Conservation (phyloP, 2,888 invertebrate genomes). For the Meliscaeva auricollis region DNA sequence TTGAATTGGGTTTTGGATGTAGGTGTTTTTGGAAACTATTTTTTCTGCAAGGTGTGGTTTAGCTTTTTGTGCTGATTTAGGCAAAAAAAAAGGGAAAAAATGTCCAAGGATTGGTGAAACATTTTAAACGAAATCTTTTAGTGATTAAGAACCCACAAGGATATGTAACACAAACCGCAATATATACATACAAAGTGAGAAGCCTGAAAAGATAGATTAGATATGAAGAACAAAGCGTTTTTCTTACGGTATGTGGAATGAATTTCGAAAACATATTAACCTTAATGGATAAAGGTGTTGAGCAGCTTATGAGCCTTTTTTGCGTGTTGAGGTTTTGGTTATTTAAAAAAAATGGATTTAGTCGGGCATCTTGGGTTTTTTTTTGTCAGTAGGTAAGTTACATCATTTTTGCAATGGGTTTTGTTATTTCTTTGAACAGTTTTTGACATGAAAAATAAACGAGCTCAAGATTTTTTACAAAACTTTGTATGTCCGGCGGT, state of each 20-base stretch:
- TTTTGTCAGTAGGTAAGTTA: too few species aligned
- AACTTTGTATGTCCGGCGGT: too few species aligned
- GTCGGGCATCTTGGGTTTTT: too few species aligned
- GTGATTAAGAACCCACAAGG: not conserved
- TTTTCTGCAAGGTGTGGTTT: constrained; percentile 1
- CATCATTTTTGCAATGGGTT: too few species aligned
- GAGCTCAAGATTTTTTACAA: too few species aligned
- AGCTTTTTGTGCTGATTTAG: not conserved
- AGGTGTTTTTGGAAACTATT: not conserved
- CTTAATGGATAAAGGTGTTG: not conserved
- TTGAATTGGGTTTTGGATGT: constrained; percentile 61
- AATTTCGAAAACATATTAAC: not conserved
- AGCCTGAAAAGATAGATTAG: not conserved
- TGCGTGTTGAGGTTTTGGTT: not conserved
- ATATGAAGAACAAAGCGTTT: not conserved
- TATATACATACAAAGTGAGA: not conserved
- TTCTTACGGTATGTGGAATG: not conserved
- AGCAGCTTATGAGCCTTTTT: not conserved
- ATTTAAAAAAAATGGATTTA: not conserved
- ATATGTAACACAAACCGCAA: not conserved
- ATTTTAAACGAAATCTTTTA: constrained; percentile 12
- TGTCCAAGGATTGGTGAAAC: constrained; percentile 3
- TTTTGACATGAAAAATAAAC: too few species aligned
- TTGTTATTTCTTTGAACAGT: too few species aligned
- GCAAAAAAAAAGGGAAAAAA: not conserved